Base-by-base conservation (phyloP, 2,113 vertebrate species). In the Xiphias gladius region DNA sequence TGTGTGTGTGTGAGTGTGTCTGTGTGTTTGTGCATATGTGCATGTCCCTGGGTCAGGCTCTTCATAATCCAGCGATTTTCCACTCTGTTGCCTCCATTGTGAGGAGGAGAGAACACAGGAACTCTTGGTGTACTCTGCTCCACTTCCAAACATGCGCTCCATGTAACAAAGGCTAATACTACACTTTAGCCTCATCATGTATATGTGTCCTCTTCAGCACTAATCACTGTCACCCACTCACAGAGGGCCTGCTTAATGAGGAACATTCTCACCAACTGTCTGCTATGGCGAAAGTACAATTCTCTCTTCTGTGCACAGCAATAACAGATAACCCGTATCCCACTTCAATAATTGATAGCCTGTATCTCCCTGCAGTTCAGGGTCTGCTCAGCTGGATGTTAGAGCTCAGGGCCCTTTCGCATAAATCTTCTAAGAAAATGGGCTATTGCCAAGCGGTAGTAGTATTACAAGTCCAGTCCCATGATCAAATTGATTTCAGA, bases 221-320 rank as follows among this genome's bases (percentile, higher is more conserved):
- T 93, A 84, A 94, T 94, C 89, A 91, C 86, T 67, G 81, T 91
- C 87, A 89, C 78, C 90, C 83, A 83, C 86, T 91, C 82, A 75
- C 54, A 61, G 73, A 84, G 68, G 68, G 67, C 66, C 24, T 10
- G 82, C 76, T 85, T 92, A 88, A 89, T 85, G 88, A 91, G 81
- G 78, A 80, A 77, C 77, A 57, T 67, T 88, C 79, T 88, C 76
- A 79, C 80, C 79, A 86, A 88, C 76, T 65, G 84, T 87, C 89
- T 86, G 65, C 76, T 19, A 46, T 82, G 83, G 84, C 80, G 16
- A 85, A 92, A 84, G 86, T 83, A 80, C 78, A 84, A 86, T 72
- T 61, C 72, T 48, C 66, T 78, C 73, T 63, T 83, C 75, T 61
- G 75, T 28, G 77, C 77, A 80, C 83, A 81, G 87, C 70, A 90